Base-by-base conservation (phyloP, 2,113 vertebrate genomes). In the Sinocyclocheilus maitianheensis region DNA sequence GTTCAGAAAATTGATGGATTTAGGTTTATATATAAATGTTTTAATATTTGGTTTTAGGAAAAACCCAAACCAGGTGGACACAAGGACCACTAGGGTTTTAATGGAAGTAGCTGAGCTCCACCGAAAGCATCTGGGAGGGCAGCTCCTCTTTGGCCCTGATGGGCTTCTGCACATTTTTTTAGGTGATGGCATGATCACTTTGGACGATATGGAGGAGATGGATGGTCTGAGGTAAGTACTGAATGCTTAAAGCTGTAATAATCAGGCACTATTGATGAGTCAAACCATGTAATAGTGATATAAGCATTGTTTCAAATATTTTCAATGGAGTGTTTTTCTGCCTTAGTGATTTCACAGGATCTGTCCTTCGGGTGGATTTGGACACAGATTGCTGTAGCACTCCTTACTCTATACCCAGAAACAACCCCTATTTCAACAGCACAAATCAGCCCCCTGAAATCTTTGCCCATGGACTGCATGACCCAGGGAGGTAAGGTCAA, bases 201-300 rank as follows among this genome's bases (percentile, higher is more conserved):
- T 99, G 87, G 98, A 99, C 71, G 97, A 99, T 89, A 99, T 99
- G 98, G 98, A 99, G 88, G 98, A 99, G 89, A 99, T 99, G 98
- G 98, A 99, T 24, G 98, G 98, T 65, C 95, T 99, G 89, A 99
- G 98, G 98, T 99, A 95, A 91, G 63, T 24, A 53, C 10, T 65
- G 24, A 48, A 51, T 72, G 74, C n/a, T 26, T 72, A 16, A 20
- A 34, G 9, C 48, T 55, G 10, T 37, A 22, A 62, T 62, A 43
- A 40, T 63, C 18, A 80, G 7, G 1, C 30, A 13, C 20, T 30
- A 55, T 14, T 26, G 12, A 76, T 48, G 43, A 48, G 72, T 75
- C 22, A 75, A 48, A 5, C 72, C 24, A 77, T 55, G 1, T 5
- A 76, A 77, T 53, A 53, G 40, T 13, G 1, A 24, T 34, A 34